A percentile compares a stretch with the other conserved stretches of the same genome.
Evolutionary conservation across 2,888 invertebrate genomes (phyloP).

Genomic region (Auanema freiburgensis): DNA sequence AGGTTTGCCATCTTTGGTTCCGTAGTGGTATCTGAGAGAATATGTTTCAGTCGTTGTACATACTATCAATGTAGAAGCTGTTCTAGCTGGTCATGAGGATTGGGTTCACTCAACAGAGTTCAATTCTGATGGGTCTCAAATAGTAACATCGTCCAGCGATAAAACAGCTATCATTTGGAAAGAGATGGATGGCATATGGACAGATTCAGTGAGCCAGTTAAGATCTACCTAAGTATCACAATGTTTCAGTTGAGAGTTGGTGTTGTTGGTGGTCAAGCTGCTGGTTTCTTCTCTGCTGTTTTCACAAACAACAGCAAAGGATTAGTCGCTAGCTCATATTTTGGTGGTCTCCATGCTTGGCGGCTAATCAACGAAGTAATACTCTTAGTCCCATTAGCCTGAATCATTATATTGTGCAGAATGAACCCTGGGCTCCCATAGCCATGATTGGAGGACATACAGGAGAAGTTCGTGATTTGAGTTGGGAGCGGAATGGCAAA

Average conservation of each 20-base stretch:
- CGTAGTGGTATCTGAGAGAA: too few species aligned
- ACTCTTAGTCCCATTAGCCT: constrained; percentile 2
- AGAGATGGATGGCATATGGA: constrained; percentile 24
- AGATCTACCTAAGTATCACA: neutral
- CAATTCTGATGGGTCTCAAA: constrained; percentile 28
- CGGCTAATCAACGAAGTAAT: constrained; percentile 22
- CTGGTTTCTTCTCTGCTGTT: constrained; percentile 54
- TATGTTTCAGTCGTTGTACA: constrained; percentile 5
- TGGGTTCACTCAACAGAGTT: constrained; percentile 85
- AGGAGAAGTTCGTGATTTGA: constrained; percentile 48
- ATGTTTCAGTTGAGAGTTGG: constrained; percentile 31
- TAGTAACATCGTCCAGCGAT: constrained; percentile 57
- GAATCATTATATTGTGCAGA: neutral
- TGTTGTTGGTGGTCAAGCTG: constrained; percentile 56
- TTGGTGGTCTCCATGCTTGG: constrained; percentile 53
- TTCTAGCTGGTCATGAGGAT: constrained; percentile 86
- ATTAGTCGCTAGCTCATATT: constrained; percentile 46
- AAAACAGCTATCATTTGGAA: constrained; percentile 57
- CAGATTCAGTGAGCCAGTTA: constrained; percentile 17
- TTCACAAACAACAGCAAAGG: constrained; percentile 28
- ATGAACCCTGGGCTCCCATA: constrained; percentile 28
- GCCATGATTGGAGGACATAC: constrained; percentile 51
- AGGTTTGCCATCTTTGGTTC: constrained; percentile 7
- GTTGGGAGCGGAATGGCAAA: constrained; percentile 45
- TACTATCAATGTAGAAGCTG: constrained; percentile 70